phyloP scores from a whole-genome alignment of 2,113 vertebrate genomes.

The Lophius piscatorius region DNA sequence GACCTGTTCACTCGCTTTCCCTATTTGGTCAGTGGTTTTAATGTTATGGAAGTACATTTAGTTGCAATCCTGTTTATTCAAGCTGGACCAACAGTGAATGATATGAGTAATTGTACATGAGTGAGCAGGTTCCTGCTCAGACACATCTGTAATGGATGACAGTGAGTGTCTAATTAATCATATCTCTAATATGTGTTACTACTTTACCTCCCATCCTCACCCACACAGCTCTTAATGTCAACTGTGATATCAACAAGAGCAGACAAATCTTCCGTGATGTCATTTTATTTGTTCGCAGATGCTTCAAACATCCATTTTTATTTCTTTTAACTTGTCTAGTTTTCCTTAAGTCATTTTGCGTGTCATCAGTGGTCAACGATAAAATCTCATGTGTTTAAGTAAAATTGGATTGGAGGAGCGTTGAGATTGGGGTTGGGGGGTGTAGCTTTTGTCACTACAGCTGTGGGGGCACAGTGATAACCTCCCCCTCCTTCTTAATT shows the following conservation, averaged over 20 bases:
- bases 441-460: slow-evolving; percentile 66
- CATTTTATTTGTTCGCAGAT: slow-evolving; percentile 24
- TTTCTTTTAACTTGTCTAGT: slow-evolving; percentile 17
- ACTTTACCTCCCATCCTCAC: not conserved
- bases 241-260: slow-evolving; percentile 41
- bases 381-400: no score
- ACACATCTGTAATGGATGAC: slow-evolving; percentile 25
- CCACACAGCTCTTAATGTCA: not conserved
- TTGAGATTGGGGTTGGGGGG: not conserved
- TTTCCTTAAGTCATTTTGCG: slow-evolving; percentile 28
- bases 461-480: slow-evolving; percentile 65
- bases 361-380: no score
- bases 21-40: no score
- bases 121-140: not conserved
- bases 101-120: not conserved
- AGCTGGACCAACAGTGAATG: not conserved
- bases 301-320: slow-evolving; percentile 12
- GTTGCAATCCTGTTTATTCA: not conserved
- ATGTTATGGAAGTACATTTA: no score
- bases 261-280: slow-evolving; percentile 55
- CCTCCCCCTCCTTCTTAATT: slow-evolving; percentile 70
- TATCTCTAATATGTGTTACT: slow-evolving; percentile 9
- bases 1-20: no score
- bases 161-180: slow-evolving; percentile 17
- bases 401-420: no score